A percentile compares a stretch with the other conserved stretches of the same genome.
These are phyloP conservation scores for Furcifer pardalis DNA, from an alignment of 2,797 vertebrate genomes.

Conservation along the genomic window DNA sequence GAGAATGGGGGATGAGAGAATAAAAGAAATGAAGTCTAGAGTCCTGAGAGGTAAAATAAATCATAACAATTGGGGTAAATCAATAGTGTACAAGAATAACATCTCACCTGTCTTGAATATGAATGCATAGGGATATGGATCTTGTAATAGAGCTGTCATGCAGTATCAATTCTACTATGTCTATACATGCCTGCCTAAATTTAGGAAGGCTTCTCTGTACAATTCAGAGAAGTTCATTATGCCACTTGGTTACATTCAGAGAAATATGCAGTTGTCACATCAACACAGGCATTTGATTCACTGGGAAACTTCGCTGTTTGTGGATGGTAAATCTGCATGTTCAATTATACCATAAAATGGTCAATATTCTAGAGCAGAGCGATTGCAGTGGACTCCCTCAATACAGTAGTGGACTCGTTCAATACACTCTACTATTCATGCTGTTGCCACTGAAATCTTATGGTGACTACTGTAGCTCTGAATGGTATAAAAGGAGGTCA, in stretches of 20 bases:
- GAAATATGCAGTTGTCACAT: accelerated
- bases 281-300: not conserved
- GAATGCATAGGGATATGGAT: not conserved
- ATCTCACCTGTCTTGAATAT: not conserved
- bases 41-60: conserved; percentile 15
- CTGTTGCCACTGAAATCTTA: no score
- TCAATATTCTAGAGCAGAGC: not conserved
- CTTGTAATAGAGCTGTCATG: not conserved
- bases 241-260: not conserved
- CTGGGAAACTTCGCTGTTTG: accelerated
- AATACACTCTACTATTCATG: no score
- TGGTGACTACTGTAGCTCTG: no score
- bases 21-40: not conserved
- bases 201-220: not conserved
- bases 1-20: not conserved
- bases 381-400: not conserved
- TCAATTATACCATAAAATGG: not conserved
- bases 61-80: conserved; percentile 9
- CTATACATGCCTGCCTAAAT: not conserved
- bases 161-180: not conserved
- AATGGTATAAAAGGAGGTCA: no score
- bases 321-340: not conserved
- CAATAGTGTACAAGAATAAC: conserved; percentile 14
- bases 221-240: not conserved
- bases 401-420: no score